Evolutionary conservation across 2,888 invertebrate genomes (phyloP).

Genomic region (Cataglyphis rosenhaueri): DNA sequence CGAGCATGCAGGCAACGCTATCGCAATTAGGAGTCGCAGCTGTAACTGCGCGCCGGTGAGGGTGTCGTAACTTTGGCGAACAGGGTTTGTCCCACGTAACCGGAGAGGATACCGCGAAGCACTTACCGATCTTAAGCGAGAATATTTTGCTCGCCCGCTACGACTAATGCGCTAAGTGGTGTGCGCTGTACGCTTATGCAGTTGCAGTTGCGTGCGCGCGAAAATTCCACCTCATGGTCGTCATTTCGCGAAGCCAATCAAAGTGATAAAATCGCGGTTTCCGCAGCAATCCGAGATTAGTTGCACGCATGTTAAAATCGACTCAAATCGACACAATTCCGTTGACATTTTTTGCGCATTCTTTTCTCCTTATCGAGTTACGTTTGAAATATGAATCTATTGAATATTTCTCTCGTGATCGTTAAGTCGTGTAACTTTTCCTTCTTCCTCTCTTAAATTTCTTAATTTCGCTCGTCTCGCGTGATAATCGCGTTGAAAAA

Average conservation of each 20-base stretch:
- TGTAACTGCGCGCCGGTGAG: slow-evolving; percentile 77
- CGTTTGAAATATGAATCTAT: slow-evolving; percentile 12
- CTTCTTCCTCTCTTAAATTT: slow-evolving; percentile 18
- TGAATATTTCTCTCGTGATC: slow-evolving; percentile 10
- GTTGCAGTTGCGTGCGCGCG: not conserved
- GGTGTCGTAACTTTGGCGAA: slow-evolving; percentile 75
- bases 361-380: not conserved
- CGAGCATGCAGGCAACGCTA: slow-evolving; percentile 68
- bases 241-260: slow-evolving; percentile 12
- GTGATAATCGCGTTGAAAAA: slow-evolving; percentile 9
- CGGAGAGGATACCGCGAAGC: slow-evolving; percentile 67
- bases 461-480: slow-evolving; percentile 37
- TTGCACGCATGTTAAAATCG: not conserved
- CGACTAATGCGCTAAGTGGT: slow-evolving; percentile 71
- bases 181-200: slow-evolving; percentile 60
- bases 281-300: not conserved
- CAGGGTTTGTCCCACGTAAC: slow-evolving; percentile 60
- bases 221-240: slow-evolving; percentile 2
- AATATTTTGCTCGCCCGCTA: slow-evolving; percentile 61
- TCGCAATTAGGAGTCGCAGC: slow-evolving; percentile 81
- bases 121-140: slow-evolving; percentile 61
- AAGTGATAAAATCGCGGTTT: slow-evolving; percentile 25
- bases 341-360: not conserved
- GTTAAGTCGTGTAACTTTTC: not conserved
- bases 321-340: not conserved